Evolutionary conservation across 2,113 vertebrate species (phyloP), one percentile per base, ranked within the genome.

Genomic region (Lamprologus lemairii): DNA sequence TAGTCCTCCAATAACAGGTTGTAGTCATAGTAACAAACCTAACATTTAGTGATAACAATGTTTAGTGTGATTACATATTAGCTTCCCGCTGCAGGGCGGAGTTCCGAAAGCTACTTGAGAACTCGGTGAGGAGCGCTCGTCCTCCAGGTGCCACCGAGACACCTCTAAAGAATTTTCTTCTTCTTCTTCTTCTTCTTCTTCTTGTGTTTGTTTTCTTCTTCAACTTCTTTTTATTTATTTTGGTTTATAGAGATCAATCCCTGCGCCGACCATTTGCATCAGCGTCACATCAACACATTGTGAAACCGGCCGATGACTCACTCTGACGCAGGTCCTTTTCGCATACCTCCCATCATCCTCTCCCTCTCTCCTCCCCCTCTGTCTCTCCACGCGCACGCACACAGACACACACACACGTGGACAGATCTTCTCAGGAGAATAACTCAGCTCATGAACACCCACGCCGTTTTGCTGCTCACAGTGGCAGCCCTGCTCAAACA

Each of bases 291-390:
- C 94, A 92, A 96, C 94, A 95, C 94, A 94, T 96, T 96, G 94
- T 95, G 96, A 97, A 97, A 97, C 78, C 91, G 88, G n/a, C 19
- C 79, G 89, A 94, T 97, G 97, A 97, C 89, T 97, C 97, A 97
- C 89, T 93, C 82, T 78, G 91, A 87, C 87, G 95, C 96, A 96
- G 89, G 91, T 93, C 94, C 84, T 92, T 86, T 91, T 94, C 91
- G 90, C 93, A 89, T 87, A 85, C 87, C 90, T 92, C 92, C 90
- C 91, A 89, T 92, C 87, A 35, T 83, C 87, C 78, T 73, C 89
- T 89, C 10, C 12, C 82, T 26, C 19, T 42, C 35, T 28, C 73
- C 28, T 57, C 7, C 28, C 12, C n/a, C 14, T 75, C 40, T 26
- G 21, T 26, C 40, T 16, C 65, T 73, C 40, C 68, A 45, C 42